phyloP scores from a whole-genome alignment of 2,888 invertebrate genomes.

The Orthonychiurus folsomi region DNA sequence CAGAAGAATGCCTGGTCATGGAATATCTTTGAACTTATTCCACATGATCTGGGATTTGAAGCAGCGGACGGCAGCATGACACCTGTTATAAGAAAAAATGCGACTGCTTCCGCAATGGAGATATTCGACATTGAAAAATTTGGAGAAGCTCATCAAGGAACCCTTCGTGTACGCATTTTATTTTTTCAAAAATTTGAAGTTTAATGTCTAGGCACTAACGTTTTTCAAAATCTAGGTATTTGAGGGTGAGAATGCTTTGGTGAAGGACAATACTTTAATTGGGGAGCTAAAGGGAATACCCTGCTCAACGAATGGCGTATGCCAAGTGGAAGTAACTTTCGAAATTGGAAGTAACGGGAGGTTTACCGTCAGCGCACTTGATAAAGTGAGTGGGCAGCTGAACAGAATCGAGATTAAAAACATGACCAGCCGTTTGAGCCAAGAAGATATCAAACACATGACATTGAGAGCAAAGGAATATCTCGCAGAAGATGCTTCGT shows the following conservation, averaged over 20 bases:
- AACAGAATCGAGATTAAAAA: background rate
- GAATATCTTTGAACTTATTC: constrained; percentile 55
- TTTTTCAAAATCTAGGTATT: constrained; percentile 54
- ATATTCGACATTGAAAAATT: constrained; percentile 52
- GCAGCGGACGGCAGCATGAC: constrained; percentile 66
- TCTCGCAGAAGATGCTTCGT: too few relatives aligned
- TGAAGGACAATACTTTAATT: constrained; percentile 86
- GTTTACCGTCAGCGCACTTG: background rate
- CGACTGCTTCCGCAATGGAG: constrained; percentile 56
- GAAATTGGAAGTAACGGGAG: background rate
- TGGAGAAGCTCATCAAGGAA: background rate
- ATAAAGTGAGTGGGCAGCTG: background rate
- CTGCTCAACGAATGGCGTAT: background rate
- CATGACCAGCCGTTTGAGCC: background rate
- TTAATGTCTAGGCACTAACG: background rate
- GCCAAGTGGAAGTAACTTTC: background rate
- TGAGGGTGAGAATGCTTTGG: constrained; percentile 91
- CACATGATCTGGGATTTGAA: constrained; percentile 62
- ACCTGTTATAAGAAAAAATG: constrained; percentile 57
- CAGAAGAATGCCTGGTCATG: too few relatives aligned
- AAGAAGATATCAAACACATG: background rate
- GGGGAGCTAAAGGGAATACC: constrained; percentile 62
- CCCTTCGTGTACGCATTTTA: background rate
- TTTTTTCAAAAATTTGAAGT: background rate
- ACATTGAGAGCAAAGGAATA: background rate